These are phyloP conservation scores for Nymphalis urticae DNA, from an alignment of 2,888 invertebrate species.

Conservation along the genomic window DNA sequence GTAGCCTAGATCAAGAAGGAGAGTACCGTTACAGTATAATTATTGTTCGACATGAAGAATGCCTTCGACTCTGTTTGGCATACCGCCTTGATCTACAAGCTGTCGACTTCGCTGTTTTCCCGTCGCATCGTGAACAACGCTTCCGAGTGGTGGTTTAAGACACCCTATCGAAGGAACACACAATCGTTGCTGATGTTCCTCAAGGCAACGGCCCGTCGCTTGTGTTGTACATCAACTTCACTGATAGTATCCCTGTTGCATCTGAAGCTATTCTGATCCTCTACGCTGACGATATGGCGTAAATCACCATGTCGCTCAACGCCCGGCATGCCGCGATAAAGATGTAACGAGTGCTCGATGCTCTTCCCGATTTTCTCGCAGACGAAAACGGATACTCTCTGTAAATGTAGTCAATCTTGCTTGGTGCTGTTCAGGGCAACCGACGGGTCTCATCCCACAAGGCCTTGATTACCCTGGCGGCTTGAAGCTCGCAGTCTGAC, in stretches of 20 bases:
- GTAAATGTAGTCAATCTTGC: neutral
- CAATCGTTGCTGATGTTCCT: conserved; percentile 36
- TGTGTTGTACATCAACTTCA: conserved; percentile 30
- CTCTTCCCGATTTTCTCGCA: conserved; percentile 27
- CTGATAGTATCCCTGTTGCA: conserved; percentile 32
- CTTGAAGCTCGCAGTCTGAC: neutral
- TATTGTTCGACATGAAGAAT: no score
- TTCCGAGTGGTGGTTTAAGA: conserved; percentile 28
- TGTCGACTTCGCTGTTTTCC: neutral
- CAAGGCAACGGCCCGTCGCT: conserved; percentile 40
- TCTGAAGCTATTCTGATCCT: conserved; percentile 25
- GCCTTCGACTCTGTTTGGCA: neutral
- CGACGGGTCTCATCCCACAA: neutral
- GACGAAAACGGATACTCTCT: no score
- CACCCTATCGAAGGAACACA: conserved; percentile 15
- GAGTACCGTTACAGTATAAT: neutral
- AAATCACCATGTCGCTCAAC: conserved; percentile 19
- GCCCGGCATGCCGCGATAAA: conserved; percentile 21
- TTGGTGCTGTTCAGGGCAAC: neutral
- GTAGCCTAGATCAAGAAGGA: neutral
- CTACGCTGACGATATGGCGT: conserved; percentile 35
- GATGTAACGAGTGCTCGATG: conserved; percentile 24
- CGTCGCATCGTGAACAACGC: neutral
- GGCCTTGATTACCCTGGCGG: neutral
- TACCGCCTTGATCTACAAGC: neutral